These are phyloP conservation scores for Todiramphus saurophagus DNA, from an alignment of 2,113 vertebrate genomes.

Conservation along the genomic window DNA sequence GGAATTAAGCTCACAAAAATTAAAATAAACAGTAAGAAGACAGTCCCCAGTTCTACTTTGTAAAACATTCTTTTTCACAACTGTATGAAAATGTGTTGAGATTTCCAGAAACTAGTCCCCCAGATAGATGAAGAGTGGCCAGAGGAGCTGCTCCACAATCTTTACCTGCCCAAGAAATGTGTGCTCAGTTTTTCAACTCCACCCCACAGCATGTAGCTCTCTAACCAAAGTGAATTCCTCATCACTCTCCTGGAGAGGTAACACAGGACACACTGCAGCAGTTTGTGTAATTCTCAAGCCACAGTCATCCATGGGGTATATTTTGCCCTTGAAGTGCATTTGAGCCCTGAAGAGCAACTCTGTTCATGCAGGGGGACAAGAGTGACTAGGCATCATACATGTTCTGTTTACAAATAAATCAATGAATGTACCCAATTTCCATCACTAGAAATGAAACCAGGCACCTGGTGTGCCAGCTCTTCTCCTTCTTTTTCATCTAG, in stretches of 20 bases:
- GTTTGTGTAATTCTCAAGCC: background rate
- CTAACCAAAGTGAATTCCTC: background rate
- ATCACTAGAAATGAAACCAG: background rate
- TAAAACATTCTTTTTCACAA: background rate
- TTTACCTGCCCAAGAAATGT: background rate
- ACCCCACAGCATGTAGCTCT: background rate
- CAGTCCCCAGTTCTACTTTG: background rate
- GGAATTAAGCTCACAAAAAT: background rate
- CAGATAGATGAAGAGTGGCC: fast-evolving
- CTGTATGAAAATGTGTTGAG: background rate
- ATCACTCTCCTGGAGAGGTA: background rate
- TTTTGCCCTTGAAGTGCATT: background rate
- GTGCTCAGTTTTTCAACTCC: background rate
- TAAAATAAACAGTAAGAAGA: background rate
- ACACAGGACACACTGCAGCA: background rate
- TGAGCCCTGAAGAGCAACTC: background rate
- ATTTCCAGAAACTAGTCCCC: background rate
- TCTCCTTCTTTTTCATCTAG: background rate
- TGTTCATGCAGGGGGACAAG: background rate
- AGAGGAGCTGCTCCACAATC: background rate
- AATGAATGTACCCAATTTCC: background rate
- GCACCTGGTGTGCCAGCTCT: background rate
- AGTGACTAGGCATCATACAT: background rate
- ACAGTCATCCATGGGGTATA: background rate
- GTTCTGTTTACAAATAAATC: background rate